Conservation (phyloP, 2,113 vertebrate genomes). For the Mesoclemmys tuberculata region DNA sequence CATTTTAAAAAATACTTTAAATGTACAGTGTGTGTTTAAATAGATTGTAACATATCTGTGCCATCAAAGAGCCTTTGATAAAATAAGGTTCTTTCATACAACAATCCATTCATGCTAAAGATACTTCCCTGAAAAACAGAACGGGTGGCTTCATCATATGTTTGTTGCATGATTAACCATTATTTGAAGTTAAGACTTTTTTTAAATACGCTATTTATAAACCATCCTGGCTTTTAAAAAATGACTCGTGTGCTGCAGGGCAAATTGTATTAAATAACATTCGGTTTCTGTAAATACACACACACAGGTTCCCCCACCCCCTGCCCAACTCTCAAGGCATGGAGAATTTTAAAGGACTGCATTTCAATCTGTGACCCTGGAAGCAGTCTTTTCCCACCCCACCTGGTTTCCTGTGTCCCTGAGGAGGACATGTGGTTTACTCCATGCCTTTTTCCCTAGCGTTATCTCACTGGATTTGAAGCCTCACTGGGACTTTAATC, state of each 20-base stretch:
- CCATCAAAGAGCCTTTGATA: not conserved
- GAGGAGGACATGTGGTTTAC: not conserved
- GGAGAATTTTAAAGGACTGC: not conserved
- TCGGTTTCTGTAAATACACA: not conserved
- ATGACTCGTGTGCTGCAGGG: not conserved
- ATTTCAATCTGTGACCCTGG: not conserved
- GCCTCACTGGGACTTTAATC: slow-evolving; percentile 1
- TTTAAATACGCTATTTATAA: not conserved
- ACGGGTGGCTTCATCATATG: not conserved
- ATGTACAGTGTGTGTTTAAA: not conserved
- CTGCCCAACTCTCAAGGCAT: not conserved
- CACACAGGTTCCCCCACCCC: not conserved
- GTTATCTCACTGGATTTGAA: not conserved
- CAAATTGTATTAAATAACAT: not conserved
- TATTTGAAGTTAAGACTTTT: not conserved
- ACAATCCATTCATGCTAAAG: not conserved
- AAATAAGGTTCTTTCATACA: not conserved
- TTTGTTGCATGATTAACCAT: not conserved
- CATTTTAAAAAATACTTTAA: not conserved
- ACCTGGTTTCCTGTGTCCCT: not conserved
- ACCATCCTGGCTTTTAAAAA: not conserved
- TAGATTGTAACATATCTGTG: not conserved
- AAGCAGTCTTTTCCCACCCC: not conserved
- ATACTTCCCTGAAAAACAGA: not conserved
- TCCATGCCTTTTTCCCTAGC: not conserved